Evolutionary conservation across 2,797 vertebrate genomes (phyloP).

Genomic region (Varecia variegata): DNA sequence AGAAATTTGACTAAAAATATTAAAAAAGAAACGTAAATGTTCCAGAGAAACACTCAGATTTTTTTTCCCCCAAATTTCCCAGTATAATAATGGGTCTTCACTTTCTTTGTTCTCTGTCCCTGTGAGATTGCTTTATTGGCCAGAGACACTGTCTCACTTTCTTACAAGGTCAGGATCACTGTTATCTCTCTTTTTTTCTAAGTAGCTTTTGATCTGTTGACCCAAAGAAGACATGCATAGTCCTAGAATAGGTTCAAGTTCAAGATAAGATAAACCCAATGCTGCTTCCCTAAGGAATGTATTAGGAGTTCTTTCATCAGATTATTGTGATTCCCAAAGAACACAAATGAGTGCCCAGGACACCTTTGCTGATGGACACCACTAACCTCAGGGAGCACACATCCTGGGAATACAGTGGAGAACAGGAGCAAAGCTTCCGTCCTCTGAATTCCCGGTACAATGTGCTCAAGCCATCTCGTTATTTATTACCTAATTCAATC

Average conservation of each 20-base stretch:
- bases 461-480: not conserved
- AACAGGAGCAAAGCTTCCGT: not conserved
- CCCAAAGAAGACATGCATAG: not conserved
- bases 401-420: not conserved
- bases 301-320: not conserved
- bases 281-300: not conserved
- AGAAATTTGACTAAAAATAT: not conserved
- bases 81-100: not conserved
- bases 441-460: not conserved
- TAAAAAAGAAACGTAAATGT: constrained; percentile 18
- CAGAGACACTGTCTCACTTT: not conserved
- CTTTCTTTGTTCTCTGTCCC: not conserved
- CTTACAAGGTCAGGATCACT: not conserved
- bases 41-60: not conserved
- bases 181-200: not conserved
- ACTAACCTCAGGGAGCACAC: not conserved
- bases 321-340: not conserved
- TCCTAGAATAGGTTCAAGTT: not conserved
- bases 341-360: not conserved
- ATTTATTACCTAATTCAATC: not conserved
- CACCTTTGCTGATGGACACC: not conserved
- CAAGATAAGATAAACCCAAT: not conserved
- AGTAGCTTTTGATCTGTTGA: not conserved
- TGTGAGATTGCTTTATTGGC: not conserved
- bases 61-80: not conserved